Evolutionary conservation across 2,113 vertebrate genomes (phyloP).

Genomic region (Vimba vimba): DNA sequence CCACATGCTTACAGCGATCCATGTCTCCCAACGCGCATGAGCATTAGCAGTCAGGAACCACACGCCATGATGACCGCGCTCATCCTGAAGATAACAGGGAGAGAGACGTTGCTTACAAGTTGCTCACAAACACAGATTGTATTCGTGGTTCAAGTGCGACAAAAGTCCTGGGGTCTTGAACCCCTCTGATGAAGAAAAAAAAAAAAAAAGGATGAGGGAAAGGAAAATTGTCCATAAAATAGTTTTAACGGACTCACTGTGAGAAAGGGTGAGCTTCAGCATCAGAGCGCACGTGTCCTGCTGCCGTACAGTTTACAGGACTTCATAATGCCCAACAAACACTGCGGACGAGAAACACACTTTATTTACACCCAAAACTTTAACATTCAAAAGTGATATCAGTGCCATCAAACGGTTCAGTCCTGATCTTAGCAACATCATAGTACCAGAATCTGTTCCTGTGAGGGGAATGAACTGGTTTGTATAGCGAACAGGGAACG

Average conservation of each 20-base stretch:
- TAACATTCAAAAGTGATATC: neutral
- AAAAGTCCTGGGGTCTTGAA: no score
- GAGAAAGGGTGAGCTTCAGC: conserved; percentile 11
- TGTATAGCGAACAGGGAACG: no score
- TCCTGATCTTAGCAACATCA: no score
- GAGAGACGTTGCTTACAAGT: no score
- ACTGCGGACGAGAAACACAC: neutral
- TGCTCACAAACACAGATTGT: no score
- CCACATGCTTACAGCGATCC: conserved; percentile 99
- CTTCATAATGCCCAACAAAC: neutral
- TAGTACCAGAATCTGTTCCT: no score
- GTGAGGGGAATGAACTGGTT: no score
- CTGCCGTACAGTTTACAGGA: neutral
- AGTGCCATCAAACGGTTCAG: neutral
- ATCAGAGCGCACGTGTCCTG: conserved; percentile 12
- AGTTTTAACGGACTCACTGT: conserved; percentile 8
- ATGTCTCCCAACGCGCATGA: conserved; percentile 79
- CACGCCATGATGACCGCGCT: conserved; percentile 63
- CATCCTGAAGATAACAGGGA: conserved; percentile 62
- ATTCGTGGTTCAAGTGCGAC: no score
- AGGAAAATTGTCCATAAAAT: no score
- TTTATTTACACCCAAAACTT: neutral
- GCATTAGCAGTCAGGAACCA: conserved; percentile 75
- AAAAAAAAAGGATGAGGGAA: no score
- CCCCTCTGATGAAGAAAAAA: no score